These are phyloP conservation scores for Hylaeus volcanicus DNA, from an alignment of 1,140 invertebrate species.

Conservation along the genomic window DNA sequence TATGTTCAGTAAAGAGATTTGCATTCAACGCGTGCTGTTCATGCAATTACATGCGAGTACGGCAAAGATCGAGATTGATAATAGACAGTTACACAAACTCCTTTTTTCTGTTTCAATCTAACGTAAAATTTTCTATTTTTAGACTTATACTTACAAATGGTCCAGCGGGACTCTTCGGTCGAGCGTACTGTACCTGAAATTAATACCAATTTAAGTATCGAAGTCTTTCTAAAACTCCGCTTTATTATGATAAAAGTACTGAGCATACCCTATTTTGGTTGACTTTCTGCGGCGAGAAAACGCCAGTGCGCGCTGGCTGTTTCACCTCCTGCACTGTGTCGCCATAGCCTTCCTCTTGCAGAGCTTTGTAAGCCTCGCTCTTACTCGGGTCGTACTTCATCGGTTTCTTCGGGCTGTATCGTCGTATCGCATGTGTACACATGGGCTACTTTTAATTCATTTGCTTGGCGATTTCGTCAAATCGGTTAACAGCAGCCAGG, in stretches of 20 bases:
- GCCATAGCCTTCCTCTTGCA: constrained; percentile 87
- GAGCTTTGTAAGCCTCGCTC: constrained; percentile 91
- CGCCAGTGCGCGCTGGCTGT: constrained; percentile 86
- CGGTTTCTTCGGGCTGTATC: constrained; percentile 83
- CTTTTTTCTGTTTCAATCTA: constrained; percentile 3
- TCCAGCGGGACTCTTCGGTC: constrained; percentile 68
- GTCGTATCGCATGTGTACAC: constrained; percentile 61
- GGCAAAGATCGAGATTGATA: constrained; percentile 7
- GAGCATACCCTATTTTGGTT: constrained; percentile 76
- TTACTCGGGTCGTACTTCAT: constrained; percentile 90
- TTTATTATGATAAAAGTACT: background rate
- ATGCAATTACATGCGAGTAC: constrained; percentile 33
- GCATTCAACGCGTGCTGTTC: constrained; percentile 14
- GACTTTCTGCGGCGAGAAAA: constrained; percentile 86
- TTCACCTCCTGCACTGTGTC: constrained; percentile 85
- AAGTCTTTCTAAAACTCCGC: background rate
- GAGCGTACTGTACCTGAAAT: constrained; percentile 65
- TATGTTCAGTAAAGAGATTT: background rate
- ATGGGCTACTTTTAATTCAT: constrained; percentile 57
- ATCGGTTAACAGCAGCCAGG: constrained; percentile 70
- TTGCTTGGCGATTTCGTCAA: constrained; percentile 55
- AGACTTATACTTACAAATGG: constrained; percentile 72
- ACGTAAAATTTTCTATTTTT: background rate
- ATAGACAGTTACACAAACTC: constrained; percentile 4
- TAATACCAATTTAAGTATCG: background rate